Evolutionary conservation across 2,113 vertebrate genomes (phyloP).

Genomic region (Addax nasomaculatus): DNA sequence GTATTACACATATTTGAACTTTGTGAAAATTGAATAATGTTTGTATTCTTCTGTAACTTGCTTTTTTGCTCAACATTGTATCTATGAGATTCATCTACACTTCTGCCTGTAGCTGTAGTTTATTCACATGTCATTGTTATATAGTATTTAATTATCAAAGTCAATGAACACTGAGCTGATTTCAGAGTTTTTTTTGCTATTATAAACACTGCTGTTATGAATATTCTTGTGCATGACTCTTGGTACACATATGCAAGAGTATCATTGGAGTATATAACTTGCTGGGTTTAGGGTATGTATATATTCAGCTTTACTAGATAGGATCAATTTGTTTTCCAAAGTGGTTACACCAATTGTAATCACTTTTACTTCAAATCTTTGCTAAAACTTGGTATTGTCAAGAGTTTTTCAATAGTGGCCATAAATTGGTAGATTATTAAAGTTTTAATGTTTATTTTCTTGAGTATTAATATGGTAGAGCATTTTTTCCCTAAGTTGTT

Average conservation of each 20-base stretch:
- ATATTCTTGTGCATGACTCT: not conserved
- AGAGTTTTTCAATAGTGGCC: not conserved
- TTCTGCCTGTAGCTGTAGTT: not conserved
- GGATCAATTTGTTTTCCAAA: conserved; percentile 17
- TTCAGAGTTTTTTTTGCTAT: not conserved
- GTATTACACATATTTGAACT: not conserved
- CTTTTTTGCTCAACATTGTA: not conserved
- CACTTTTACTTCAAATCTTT: not conserved
- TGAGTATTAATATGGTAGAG: not conserved
- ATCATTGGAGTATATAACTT: not conserved
- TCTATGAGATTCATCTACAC: not conserved
- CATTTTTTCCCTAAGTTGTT: not conserved
- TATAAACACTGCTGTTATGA: not conserved
- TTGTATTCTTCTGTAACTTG: not conserved
- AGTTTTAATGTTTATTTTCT: conserved; percentile 12
- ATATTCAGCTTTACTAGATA: not conserved
- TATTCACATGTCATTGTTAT: not conserved
- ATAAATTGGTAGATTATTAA: not conserved
- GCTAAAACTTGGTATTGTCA: not conserved
- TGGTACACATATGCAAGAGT: not conserved
- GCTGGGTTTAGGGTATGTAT: not conserved
- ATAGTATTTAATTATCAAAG: not conserved
- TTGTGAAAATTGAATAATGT: not conserved
- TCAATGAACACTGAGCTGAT: not conserved
- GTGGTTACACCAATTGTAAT: not conserved